phyloP scores from a whole-genome alignment of 2,888 invertebrate species.

The Acholoe squamosa region DNA sequence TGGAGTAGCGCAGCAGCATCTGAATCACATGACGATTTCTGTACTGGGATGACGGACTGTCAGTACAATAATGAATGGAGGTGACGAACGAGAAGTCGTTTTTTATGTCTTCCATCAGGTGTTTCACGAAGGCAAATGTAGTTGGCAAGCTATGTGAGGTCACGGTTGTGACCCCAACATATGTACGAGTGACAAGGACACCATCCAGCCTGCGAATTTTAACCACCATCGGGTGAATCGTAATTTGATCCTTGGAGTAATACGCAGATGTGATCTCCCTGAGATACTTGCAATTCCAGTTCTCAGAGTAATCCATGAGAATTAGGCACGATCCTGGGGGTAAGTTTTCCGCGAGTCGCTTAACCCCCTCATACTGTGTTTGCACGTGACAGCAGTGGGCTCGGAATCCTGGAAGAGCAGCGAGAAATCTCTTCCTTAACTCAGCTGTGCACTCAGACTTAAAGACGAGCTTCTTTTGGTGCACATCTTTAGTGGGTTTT shows the following conservation, averaged over 20 bases:
- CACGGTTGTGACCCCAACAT: not conserved
- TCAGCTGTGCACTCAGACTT: not conserved
- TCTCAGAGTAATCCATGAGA: not conserved
- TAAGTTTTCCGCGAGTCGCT: not conserved
- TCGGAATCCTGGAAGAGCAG: not conserved
- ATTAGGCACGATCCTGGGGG: not conserved
- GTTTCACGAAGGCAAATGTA: too few relatives aligned
- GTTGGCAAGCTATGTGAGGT: not conserved
- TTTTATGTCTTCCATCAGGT: too few relatives aligned
- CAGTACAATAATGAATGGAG: not conserved
- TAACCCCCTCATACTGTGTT: not conserved
- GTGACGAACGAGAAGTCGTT: not conserved
- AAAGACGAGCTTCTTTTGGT: not conserved
- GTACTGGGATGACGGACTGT: not conserved
- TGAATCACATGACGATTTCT: not conserved
- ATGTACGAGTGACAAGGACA: not conserved
- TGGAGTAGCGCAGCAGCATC: too few relatives aligned
- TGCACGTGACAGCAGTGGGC: not conserved
- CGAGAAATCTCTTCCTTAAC: not conserved
- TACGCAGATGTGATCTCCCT: not conserved
- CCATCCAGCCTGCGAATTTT: not conserved
- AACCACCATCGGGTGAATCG: not conserved
- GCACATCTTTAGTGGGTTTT: not conserved
- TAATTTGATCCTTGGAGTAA: conserved; percentile 25
- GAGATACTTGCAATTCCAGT: not conserved